Evolutionary conservation across 2,797 vertebrate species (phyloP).

Genomic region (Gambelia wislizenii): DNA sequence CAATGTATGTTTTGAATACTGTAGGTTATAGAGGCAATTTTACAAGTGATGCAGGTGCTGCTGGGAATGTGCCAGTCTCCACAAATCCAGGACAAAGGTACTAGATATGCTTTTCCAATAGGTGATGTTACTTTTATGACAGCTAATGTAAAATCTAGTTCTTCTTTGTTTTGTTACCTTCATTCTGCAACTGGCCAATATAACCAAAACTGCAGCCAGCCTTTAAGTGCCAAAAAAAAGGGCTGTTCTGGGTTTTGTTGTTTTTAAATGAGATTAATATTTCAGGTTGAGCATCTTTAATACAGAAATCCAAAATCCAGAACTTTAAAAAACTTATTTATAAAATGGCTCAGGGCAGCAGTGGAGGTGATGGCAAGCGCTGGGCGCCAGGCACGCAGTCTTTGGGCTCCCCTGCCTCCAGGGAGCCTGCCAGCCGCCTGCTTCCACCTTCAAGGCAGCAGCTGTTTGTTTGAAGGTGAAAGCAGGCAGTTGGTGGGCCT

Average conservation of each 20-base stretch:
- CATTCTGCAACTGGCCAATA: no score
- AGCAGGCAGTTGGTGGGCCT: no score
- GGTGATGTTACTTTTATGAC: neutral
- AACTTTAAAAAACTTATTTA: no score
- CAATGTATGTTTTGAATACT: constrained; percentile 47
- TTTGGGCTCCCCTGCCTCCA: no score
- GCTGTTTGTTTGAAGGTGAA: no score
- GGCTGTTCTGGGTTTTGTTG: neutral
- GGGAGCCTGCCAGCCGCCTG: no score
- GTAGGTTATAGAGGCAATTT: constrained; percentile 90
- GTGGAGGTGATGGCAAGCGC: no score
- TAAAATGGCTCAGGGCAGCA: no score
- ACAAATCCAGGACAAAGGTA: constrained; percentile 93
- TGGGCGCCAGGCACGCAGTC: no score
- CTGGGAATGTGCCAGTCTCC: constrained; percentile 89
- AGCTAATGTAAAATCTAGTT: constrained; percentile 8
- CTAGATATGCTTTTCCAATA: constrained; percentile 8
- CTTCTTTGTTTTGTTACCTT: neutral
- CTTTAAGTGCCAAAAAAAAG: neutral
- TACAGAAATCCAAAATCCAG: no score
- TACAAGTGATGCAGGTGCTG: constrained; percentile 91
- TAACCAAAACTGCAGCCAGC: neutral
- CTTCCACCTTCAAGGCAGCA: no score
- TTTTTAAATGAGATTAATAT: neutral
- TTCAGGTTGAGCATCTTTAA: no score